These are phyloP conservation scores for Podocnemis expansa DNA, from an alignment of 2,113 vertebrate genomes.

Conservation along the genomic window DNA sequence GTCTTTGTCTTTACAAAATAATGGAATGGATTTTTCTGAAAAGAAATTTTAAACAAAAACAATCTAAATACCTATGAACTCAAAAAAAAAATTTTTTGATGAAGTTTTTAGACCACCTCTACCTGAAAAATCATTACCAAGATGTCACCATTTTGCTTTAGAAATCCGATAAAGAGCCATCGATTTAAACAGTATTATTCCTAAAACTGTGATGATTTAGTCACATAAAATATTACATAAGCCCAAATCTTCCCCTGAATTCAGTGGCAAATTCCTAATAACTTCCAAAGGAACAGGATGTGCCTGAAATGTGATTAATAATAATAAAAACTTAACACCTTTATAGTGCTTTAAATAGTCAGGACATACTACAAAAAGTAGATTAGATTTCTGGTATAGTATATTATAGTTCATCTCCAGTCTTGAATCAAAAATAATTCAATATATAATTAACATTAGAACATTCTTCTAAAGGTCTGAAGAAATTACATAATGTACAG, in stretches of 20 bases:
- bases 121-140: conserved; percentile 45
- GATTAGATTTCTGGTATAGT: background rate
- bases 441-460: conserved; percentile 6
- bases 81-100: background rate
- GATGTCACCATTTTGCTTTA: conserved; percentile 2
- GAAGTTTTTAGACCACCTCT: conserved; percentile 38
- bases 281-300: background rate
- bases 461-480: background rate
- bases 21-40: background rate
- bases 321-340: background rate
- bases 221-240: background rate
- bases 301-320: background rate
- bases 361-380: background rate
- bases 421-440: background rate
- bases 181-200: conserved; percentile 19
- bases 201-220: conserved; percentile 3
- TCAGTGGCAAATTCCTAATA: background rate
- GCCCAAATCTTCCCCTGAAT: background rate
- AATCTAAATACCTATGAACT: background rate
- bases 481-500: background rate
- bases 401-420: background rate
- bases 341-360: background rate
- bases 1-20: conserved; percentile 59
- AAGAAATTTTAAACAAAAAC: conserved; percentile 27
- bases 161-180: conserved; percentile 7